These are phyloP conservation scores for Edolisoma coerulescens DNA, from an alignment of 2,113 vertebrate species.

Conservation along the genomic window DNA sequence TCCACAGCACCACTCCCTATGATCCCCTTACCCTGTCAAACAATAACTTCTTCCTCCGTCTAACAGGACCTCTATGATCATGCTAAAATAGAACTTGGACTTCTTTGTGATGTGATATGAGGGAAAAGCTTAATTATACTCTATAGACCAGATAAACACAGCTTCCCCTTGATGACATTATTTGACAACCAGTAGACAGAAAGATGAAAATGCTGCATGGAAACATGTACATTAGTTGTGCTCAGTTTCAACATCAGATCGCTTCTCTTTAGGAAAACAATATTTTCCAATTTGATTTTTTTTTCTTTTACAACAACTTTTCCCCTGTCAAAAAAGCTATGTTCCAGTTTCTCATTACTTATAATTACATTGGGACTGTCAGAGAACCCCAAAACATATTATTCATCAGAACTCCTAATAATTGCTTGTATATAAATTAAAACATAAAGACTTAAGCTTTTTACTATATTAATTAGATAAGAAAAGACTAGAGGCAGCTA, in stretches of 20 bases:
- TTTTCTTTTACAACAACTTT: neutral
- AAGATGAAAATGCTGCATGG: neutral
- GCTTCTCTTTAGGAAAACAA: neutral
- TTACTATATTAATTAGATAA: neutral
- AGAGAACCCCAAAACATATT: neutral
- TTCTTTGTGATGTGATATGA: neutral
- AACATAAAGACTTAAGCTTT: neutral
- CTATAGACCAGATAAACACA: neutral
- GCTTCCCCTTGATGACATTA: neutral
- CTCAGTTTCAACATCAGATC: neutral
- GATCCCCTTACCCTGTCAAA: neutral
- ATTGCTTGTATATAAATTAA: neutral
- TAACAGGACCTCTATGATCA: neutral
- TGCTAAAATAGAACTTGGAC: neutral
- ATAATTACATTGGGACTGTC: neutral
- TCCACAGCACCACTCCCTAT: neutral
- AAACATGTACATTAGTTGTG: neutral
- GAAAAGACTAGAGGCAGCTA: neutral
- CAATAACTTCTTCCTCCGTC: neutral
- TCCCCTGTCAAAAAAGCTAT: neutral
- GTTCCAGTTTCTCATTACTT: neutral
- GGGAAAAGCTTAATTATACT: neutral
- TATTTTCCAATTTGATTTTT: neutral
- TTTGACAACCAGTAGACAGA: neutral
- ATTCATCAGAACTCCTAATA: neutral